These are phyloP conservation scores for Stenurella melanura DNA, from an alignment of 2,888 invertebrate species.

Conservation along the genomic window DNA sequence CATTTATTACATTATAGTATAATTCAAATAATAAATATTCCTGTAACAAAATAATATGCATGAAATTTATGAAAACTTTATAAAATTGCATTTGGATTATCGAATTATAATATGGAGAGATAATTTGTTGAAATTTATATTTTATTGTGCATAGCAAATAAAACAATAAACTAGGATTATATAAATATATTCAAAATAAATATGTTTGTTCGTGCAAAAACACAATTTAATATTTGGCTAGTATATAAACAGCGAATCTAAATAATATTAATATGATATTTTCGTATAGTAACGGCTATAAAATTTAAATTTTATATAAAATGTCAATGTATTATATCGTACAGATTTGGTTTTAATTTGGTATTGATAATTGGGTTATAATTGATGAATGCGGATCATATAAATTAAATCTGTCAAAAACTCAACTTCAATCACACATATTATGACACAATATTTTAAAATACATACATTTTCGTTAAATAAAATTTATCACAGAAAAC, in stretches of 20 bases:
- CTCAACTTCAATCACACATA: not conserved
- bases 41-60: not conserved
- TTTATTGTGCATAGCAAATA: slow-evolving; percentile 20
- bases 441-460: not conserved
- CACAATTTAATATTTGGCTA: slow-evolving; percentile 12
- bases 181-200: slow-evolving; percentile 27
- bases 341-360: not conserved
- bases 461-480: no score
- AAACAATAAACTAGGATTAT: slow-evolving; percentile 21
- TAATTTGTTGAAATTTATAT: slow-evolving; percentile 5
- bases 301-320: slow-evolving; percentile 3
- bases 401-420: not conserved
- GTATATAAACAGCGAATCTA: not conserved
- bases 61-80: not conserved
- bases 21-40: not conserved
- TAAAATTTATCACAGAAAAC: no score
- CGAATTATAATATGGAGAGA: not conserved
- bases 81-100: slow-evolving; percentile 11
- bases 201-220: slow-evolving; percentile 7
- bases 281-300: not conserved
- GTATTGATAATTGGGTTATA: not conserved
- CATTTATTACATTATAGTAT: not conserved
- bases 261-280: not conserved
- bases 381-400: not conserved
- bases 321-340: not conserved